These are phyloP conservation scores for Malurus alboscapulatus DNA, from an alignment of 2,113 vertebrate species.

Conservation along the genomic window DNA sequence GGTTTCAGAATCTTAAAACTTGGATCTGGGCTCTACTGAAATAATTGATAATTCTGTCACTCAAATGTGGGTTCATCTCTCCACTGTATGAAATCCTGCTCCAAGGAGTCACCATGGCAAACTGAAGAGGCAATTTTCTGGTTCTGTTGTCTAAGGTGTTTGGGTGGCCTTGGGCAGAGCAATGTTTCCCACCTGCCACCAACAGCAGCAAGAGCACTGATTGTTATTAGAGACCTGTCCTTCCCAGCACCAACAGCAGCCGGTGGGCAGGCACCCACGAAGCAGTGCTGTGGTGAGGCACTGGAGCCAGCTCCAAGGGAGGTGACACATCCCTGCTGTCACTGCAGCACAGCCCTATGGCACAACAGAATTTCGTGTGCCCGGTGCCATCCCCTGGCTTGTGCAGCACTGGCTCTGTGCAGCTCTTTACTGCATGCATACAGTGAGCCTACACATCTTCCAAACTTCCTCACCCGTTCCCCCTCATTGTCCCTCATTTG, in stretches of 20 bases:
- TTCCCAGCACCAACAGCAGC: accelerated
- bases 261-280: background rate
- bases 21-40: background rate
- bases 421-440: accelerated
- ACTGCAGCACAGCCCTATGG: background rate
- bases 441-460: accelerated
- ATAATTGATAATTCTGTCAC: background rate
- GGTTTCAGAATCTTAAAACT: background rate
- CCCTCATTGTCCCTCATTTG: background rate
- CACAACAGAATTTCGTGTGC: accelerated
- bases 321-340: background rate
- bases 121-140: background rate
- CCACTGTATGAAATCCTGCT: background rate
- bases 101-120: background rate
- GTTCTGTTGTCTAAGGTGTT: background rate
- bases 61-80: background rate
- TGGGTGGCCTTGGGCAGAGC: background rate
- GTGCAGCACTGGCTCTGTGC: background rate
- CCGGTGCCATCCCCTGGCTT: background rate
- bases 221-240: background rate
- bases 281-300: background rate
- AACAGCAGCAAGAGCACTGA: background rate
- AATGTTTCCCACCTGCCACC: background rate
- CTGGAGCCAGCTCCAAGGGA: background rate
- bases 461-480: background rate